These are phyloP conservation scores for Lasioglossum pauxillum DNA, from an alignment of 2,888 invertebrate genomes.

Conservation along the genomic window DNA sequence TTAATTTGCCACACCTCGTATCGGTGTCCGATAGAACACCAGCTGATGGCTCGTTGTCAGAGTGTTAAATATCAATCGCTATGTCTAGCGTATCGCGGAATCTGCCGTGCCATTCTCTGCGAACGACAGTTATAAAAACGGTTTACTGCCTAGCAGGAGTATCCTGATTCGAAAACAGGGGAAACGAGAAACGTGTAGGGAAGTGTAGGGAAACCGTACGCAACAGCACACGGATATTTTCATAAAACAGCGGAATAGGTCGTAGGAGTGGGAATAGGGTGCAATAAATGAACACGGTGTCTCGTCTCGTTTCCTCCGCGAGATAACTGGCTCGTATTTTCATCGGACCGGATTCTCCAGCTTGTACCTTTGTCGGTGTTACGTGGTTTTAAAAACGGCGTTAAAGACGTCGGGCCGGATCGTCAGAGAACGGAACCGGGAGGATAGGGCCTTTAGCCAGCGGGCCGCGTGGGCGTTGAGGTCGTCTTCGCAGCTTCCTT, in stretches of 20 bases:
- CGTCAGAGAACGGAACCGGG: slow-evolving; percentile 11
- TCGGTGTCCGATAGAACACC: not conserved
- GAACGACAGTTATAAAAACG: slow-evolving; percentile 10
- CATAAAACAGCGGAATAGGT: slow-evolving; percentile 1
- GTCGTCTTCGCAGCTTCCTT: slow-evolving; percentile 82
- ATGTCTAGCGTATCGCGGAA: not conserved
- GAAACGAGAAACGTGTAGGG: not conserved
- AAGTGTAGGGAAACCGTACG: not conserved
- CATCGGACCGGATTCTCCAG: not conserved
- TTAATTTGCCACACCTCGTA: too few species aligned
- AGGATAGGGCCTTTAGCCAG: slow-evolving; percentile 70
- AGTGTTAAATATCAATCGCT: not conserved
- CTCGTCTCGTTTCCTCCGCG: not conserved
- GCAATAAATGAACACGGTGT: slow-evolving; percentile 6
- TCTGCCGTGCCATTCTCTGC: not conserved
- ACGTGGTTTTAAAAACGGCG: not conserved
- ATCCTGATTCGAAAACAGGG: not conserved
- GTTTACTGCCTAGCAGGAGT: not conserved
- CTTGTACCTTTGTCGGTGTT: slow-evolving; percentile 8
- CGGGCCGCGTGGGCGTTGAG: slow-evolving; percentile 78
- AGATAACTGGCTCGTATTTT: slow-evolving; percentile 16
- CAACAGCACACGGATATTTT: slow-evolving; percentile 2
- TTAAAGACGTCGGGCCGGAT: slow-evolving; percentile 29
- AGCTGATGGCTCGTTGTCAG: not conserved
- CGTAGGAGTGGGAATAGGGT: not conserved